These are phyloP conservation scores for Busseola fusca DNA, from an alignment of 2,888 invertebrate genomes.

Conservation along the genomic window DNA sequence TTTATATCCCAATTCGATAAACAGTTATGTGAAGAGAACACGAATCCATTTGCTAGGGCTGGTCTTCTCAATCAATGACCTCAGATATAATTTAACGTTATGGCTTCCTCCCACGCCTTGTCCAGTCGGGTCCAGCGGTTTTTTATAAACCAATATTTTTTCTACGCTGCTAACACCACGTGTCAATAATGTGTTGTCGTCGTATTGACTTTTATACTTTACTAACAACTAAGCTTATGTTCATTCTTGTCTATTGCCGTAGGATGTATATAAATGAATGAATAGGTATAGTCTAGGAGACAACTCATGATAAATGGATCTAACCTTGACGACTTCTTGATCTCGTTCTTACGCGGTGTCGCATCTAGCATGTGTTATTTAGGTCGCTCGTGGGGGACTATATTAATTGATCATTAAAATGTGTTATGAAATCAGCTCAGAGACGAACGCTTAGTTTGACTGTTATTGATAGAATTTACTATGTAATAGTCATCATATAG, in stretches of 20 bases:
- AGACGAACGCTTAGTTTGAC: slow-evolving; percentile 29
- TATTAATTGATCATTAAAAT: slow-evolving; percentile 71
- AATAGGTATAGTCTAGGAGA: slow-evolving; percentile 69
- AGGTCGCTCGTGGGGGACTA: slow-evolving; percentile 76
- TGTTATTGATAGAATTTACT: slow-evolving; percentile 35
- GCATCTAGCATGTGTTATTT: slow-evolving; percentile 79
- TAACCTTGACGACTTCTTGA: slow-evolving; percentile 86
- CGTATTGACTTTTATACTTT: slow-evolving; percentile 62
- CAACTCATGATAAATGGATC: slow-evolving; percentile 85
- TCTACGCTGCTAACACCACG: slow-evolving; percentile 68
- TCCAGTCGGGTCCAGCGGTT: slow-evolving; percentile 70
- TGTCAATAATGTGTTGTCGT: slow-evolving; percentile 65
- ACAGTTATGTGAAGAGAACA: slow-evolving; percentile 71
- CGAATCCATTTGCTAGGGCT: slow-evolving; percentile 60
- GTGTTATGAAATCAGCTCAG: slow-evolving; percentile 58
- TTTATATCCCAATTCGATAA: slow-evolving; percentile 62
- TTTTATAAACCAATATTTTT: slow-evolving; percentile 76
- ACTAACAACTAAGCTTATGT: slow-evolving; percentile 53
- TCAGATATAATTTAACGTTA: slow-evolving; percentile 81
- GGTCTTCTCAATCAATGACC: slow-evolving; percentile 84
- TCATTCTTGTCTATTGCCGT: slow-evolving; percentile 54
- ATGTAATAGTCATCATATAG: slow-evolving; percentile 15
- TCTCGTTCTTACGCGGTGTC: slow-evolving; percentile 83
- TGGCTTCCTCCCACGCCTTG: slow-evolving; percentile 80
- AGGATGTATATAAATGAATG: slow-evolving; percentile 63